Evolutionary conservation across 2,797 vertebrate genomes (phyloP), one percentile per base, ranked within the genome.

Genomic region (Gobio occitaniae): DNA sequence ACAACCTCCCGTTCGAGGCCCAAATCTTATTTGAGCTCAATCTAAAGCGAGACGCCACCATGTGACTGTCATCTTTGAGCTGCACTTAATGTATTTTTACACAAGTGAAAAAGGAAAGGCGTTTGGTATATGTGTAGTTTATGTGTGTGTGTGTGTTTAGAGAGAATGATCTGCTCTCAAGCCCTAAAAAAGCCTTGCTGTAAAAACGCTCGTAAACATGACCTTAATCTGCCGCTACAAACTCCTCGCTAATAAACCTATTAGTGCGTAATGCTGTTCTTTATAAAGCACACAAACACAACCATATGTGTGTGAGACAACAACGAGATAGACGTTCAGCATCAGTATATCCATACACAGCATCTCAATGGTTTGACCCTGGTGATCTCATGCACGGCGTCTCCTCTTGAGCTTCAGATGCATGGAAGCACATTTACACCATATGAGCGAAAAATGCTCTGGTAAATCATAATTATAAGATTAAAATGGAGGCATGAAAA

Each of bases 41-140:
- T 88, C 89, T 89, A 90, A 89, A 89, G 89, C 25, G 66, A 83
- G 89, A 87, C 75, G 41, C 76, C 89, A 70, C 76, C 89, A 74
- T 88, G 87, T 89, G 87, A 89, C 87, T 68, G 84, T 80, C 79
- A 76, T 83, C 78, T 84, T 81, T 52, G 75, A 87, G 87, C 72
- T 81, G 78, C 83, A 84, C 66, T 87, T 56, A 19, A 17, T 77
- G 86, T 90, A 90, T 90, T 90, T 90, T 82, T 88, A 88, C 82
- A 82, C 71, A 68, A 25, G 81, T 56, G 88, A 90, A 88, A 88
- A 88, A 81, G 66, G 41, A 83, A 48, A 81, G 74, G 52, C 32
- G 70, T 72, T 79, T 82, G 86, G 84, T 44, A 47, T 86, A 66
- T 78, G 50, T 81, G 68, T 63, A 19, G 41, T 32, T 38, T 36